Percentiles rank a stretch among this genome's conserved stretches.
Conservation (phyloP, 2,797 vertebrate species). For the Neomorphus geoffroyi region DNA sequence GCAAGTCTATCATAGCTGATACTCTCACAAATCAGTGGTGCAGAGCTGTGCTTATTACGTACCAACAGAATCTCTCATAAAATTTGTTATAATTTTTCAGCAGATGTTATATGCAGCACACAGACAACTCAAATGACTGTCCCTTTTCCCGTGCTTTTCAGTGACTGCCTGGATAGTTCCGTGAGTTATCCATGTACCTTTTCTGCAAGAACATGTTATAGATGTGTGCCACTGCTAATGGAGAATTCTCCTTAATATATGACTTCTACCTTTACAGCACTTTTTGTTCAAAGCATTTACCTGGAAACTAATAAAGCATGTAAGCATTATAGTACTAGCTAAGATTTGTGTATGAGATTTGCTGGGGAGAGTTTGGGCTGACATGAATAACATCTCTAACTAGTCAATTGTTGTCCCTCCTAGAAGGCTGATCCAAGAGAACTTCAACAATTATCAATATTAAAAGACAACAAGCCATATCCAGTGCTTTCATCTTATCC, state of each 20-base stretch:
- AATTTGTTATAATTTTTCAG: not conserved
- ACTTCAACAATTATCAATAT: not conserved
- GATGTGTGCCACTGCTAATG: not conserved
- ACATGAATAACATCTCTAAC: not conserved
- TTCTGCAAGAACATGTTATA: not conserved
- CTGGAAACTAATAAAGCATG: constrained; percentile 31
- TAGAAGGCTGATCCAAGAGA: not conserved
- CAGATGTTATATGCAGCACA: not conserved
- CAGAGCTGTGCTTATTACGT: not conserved
- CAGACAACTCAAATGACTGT: not conserved
- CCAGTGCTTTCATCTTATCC: not conserved
- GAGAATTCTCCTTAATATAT: constrained; percentile 12
- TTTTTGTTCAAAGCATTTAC: not conserved
- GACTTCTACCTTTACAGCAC: not conserved
- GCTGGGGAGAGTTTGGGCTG: not conserved
- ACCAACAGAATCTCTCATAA: not conserved
- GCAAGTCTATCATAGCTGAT: not conserved
- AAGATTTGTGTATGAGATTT: not conserved
- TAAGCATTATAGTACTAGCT: not conserved
- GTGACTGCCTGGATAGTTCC: not conserved
- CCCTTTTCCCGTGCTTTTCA: not conserved
- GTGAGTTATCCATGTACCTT: not conserved
- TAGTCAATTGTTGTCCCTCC: not conserved
- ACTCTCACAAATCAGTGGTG: not conserved
- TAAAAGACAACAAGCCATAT: not conserved